Percentiles rank a stretch among this genome's conserved stretches.
These are phyloP conservation scores for Sylvilagus bachmani DNA, from an alignment of 2,113 vertebrate species.

Conservation along the genomic window DNA sequence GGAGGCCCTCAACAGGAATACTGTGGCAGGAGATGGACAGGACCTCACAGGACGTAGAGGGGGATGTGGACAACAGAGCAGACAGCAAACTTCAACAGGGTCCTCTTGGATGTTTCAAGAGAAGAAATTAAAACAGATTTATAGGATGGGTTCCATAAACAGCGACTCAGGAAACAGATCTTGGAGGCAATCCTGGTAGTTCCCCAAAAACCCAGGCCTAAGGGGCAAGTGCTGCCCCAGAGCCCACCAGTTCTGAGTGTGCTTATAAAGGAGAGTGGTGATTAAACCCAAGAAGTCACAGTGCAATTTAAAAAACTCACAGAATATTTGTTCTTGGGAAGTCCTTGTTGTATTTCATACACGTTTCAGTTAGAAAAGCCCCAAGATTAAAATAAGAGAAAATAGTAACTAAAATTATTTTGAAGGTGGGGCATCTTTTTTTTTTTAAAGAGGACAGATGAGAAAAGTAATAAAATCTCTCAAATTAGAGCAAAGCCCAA, in stretches of 20 bases:
- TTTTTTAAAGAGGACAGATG: not conserved
- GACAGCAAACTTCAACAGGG: not conserved
- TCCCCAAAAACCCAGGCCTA: not conserved
- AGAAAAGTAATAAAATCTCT: not conserved
- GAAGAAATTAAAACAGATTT: not conserved
- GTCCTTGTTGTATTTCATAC: not conserved
- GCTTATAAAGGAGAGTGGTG: not conserved
- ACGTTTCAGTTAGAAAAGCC: not conserved
- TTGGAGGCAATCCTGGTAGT: too few species aligned
- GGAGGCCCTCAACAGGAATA: not conserved
- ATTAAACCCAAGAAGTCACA: not conserved
- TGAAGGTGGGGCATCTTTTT: not conserved
- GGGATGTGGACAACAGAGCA: not conserved
- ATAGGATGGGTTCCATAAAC: not conserved
- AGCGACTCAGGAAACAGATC: not conserved
- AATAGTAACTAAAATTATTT: not conserved
- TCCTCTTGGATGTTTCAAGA: not conserved
- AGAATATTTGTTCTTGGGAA: not conserved
- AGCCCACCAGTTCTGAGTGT: too few species aligned
- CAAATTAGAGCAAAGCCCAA: not conserved
- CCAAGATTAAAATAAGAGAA: constrained; percentile 10
- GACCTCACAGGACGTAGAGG: not conserved
- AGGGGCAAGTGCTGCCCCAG: not conserved
- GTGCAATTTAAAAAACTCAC: not conserved
- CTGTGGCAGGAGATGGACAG: not conserved